These are phyloP conservation scores for Lithophane semibrunnea DNA, from an alignment of 2,888 invertebrate species.

Conservation along the genomic window DNA sequence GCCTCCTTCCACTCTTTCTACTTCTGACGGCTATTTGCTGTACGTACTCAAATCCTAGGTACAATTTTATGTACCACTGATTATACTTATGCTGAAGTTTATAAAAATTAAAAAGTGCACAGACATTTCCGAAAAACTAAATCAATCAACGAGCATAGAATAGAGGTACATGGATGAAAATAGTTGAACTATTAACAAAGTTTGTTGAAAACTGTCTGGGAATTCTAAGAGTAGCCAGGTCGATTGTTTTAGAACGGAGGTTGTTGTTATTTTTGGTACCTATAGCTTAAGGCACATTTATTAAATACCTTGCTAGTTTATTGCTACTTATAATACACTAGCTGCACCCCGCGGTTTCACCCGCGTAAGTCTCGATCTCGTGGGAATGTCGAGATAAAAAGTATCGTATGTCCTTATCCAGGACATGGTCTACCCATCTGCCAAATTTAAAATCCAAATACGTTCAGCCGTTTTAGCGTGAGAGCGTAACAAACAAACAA, in stretches of 20 bases:
- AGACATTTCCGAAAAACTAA: background rate
- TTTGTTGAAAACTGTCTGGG: background rate
- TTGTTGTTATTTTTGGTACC: background rate
- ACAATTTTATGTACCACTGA: too few relatives aligned
- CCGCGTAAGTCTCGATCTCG: too few relatives aligned
- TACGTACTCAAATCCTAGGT: background rate
- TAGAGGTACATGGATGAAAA: background rate
- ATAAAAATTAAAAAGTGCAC: background rate
- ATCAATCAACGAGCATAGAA: background rate
- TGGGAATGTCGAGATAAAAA: too few relatives aligned
- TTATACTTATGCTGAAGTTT: background rate
- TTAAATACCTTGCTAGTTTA: background rate
- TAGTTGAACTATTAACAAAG: slow-evolving; percentile 4
- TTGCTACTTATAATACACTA: background rate
- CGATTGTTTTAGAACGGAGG: background rate
- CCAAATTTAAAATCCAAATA: too few relatives aligned
- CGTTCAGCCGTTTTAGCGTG: too few relatives aligned
- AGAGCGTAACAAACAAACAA: too few relatives aligned
- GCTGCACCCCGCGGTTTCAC: too few relatives aligned
- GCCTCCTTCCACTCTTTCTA: background rate
- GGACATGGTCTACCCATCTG: too few relatives aligned
- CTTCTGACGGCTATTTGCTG: background rate
- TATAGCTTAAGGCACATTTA: background rate
- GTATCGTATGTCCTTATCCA: too few relatives aligned
- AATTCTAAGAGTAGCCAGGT: slow-evolving; percentile 12